Evolutionary conservation across 2,797 vertebrate species (phyloP), one percentile per base, ranked within the genome.

Genomic region (Periophthalmus magnuspinnatus): DNA sequence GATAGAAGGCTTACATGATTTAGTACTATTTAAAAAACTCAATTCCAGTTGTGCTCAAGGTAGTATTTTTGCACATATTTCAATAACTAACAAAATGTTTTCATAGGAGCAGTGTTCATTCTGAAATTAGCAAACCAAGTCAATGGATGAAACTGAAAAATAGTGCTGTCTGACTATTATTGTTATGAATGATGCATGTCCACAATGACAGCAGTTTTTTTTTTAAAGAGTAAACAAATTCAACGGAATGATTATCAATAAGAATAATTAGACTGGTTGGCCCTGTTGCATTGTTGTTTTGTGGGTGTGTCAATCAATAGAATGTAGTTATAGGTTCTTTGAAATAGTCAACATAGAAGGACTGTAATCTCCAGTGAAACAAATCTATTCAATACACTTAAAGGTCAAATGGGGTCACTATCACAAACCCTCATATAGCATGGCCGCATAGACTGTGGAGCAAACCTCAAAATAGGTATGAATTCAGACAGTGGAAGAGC

Each of bases 351-450:
- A 60, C 17, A 33, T 36, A n/a, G 50, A 24, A 54, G 50, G 8
- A 54, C 9, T 9, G 9, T 54, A n/a, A 22, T 55, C 2, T 22
- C 52, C 47, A 67, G 14, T 45, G 5, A 47, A 45, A 63, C 1
- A 21, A 28, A 14, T 47, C 28, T 28, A 28, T 62, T 24, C 16
- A 45, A 45, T 45, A 45, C 10, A n/a, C 19, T 50, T 55, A 71
- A 50, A 80, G 73, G 21, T 60, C 68, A 41, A 71, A 65, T 71
- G 64, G 57, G 65, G 69, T 69, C 67, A 62, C 63, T 72, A 63
- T 38, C 38, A 58, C 36, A 70, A 75, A 75, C 85, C 83, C 79
- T 84, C 85, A 90, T 88, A 90, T 88, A 90, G 84, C 61, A 47
- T 65, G 63, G 11, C 63, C 54, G 13, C 38, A 28, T 47, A 32